Evolutionary conservation across 2,113 vertebrate species (phyloP).

Genomic region (Pogona vitticeps): DNA sequence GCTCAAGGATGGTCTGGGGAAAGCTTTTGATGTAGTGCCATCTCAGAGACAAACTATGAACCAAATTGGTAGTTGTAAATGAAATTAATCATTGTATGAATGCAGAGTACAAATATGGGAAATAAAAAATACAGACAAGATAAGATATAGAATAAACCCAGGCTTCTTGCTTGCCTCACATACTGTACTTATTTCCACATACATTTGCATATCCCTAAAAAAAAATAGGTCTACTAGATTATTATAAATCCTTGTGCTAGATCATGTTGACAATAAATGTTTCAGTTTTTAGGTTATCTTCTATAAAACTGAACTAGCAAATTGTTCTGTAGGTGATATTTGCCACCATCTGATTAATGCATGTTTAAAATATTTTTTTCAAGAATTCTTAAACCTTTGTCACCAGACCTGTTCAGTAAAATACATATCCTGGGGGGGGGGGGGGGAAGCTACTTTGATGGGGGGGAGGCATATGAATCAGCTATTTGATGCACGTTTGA

Average conservation of each 20-base stretch:
- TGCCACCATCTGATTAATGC: background rate
- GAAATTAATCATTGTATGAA: background rate
- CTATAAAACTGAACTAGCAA: background rate
- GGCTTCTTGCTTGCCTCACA: background rate
- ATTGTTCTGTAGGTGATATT: background rate
- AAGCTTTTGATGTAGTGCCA: background rate
- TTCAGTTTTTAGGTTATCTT: background rate
- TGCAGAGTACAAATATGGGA: background rate
- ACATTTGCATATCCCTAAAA: too few relatives aligned
- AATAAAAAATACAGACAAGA: background rate
- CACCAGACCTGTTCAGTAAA: background rate
- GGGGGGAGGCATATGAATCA: too few relatives aligned
- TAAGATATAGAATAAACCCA: background rate
- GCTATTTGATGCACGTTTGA: too few relatives aligned
- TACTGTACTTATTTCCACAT: background rate
- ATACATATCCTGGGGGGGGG: background rate
- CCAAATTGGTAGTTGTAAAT: background rate
- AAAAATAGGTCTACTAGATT: background rate
- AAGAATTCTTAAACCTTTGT: background rate
- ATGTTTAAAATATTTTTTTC: background rate
- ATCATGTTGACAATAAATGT: background rate
- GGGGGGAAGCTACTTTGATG: too few relatives aligned
- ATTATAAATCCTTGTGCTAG: background rate
- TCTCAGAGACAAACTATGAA: background rate
- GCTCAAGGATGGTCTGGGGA: background rate